phyloP scores from a whole-genome alignment of 2,113 vertebrate genomes.

The Gnathonemus echidnorhynchus region DNA sequence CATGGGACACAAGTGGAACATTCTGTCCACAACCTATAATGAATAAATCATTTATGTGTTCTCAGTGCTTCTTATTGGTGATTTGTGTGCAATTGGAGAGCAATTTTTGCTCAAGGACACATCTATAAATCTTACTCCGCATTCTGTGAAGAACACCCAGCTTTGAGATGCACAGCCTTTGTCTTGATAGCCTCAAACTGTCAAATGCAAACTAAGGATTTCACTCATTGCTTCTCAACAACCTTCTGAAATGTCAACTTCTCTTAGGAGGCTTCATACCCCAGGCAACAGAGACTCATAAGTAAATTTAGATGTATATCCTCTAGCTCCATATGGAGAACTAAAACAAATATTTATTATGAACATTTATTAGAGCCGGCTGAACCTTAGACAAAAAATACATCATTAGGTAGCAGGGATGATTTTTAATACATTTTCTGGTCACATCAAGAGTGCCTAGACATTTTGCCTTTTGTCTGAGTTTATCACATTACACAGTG shows the following conservation, averaged over 20 bases:
- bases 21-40: neutral
- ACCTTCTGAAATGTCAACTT: neutral
- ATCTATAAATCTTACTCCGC: neutral
- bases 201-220: neutral
- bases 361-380: neutral
- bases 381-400: neutral
- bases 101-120: neutral
- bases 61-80: neutral
- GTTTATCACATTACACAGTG: neutral
- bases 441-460: neutral
- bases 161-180: neutral
- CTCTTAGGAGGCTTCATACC: neutral
- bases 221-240: neutral
- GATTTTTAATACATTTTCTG: neutral
- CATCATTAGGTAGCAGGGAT: neutral
- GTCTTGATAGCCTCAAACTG: constrained; percentile 11
- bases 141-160: neutral
- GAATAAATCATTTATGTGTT: neutral
- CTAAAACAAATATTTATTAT: neutral
- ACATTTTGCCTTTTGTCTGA: neutral
- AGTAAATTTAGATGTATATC: neutral
- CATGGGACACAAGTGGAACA: neutral
- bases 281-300: neutral
- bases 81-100: neutral
- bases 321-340: neutral